Evolutionary conservation across 2,888 invertebrate species (phyloP).

Genomic region (Nephrotoma flavescens): DNA sequence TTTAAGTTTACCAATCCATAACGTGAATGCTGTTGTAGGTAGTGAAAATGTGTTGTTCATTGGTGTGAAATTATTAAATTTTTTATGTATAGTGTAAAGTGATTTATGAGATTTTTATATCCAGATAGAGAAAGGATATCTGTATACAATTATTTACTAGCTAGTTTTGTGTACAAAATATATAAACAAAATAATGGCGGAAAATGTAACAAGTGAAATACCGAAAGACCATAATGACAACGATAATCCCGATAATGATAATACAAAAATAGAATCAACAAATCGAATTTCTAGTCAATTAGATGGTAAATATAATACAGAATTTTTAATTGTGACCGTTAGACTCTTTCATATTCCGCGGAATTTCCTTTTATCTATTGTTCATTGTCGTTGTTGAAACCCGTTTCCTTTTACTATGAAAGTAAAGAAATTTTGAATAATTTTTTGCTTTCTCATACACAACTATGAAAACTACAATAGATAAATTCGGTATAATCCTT

Average conservation of each 20-base stretch:
- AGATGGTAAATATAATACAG: not conserved
- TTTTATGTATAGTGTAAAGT: not conserved
- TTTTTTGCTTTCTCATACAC: not conserved
- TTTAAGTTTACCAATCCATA: not conserved
- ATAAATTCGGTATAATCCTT: not conserved
- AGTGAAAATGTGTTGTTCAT: not conserved
- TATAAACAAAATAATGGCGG: not conserved
- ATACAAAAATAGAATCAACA: not conserved
- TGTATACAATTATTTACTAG: not conserved
- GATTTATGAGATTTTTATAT: not conserved
- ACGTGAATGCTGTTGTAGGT: not conserved
- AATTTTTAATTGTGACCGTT: not conserved
- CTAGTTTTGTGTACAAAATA: not conserved
- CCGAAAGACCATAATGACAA: not conserved
- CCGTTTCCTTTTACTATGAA: not conserved
- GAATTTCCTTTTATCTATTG: not conserved
- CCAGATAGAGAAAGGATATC: not conserved
- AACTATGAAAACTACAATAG: not conserved
- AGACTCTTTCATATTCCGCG: not conserved
- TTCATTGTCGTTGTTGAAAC: not conserved
- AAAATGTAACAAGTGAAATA: not conserved
- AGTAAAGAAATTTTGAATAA: not conserved
- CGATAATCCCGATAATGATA: not conserved
- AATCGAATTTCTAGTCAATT: not conserved
- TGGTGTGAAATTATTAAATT: not conserved